Evolutionary conservation across 2,888 invertebrate species (phyloP).

Genomic region (Chalcosyrphus nemorum): DNA sequence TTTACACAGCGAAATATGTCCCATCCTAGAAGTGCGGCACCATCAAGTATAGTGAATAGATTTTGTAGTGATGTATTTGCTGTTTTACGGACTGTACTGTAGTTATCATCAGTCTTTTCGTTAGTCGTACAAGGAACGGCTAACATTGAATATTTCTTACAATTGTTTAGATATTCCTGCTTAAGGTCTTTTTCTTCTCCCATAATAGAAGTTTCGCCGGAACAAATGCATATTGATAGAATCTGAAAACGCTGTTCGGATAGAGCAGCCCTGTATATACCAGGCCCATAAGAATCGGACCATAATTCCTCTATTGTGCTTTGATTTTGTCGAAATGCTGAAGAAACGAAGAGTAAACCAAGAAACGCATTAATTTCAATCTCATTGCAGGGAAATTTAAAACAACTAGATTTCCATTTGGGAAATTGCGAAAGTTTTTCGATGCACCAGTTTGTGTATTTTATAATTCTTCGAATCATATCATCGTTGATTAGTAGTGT

Average conservation of each 20-base stretch:
- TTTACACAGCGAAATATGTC: not conserved
- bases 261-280: conserved; percentile 17
- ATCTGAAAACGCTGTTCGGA: conserved; percentile 2
- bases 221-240: not conserved
- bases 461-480: conserved; percentile 15
- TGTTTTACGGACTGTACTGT: conserved; percentile 30
- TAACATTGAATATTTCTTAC: not conserved
- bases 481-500: conserved; percentile 10
- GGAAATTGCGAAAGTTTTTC: not conserved
- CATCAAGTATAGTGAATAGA: conserved; percentile 26
- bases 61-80: not conserved
- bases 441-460: conserved; percentile 12
- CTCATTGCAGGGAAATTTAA: not conserved
- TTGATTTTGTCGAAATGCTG: conserved; percentile 17
- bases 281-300: conserved; percentile 33
- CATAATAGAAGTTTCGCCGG: not conserved
- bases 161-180: conserved; percentile 8
- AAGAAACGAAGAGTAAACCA: conserved; percentile 15
- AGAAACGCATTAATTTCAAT: conserved; percentile 19
- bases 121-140: not conserved
- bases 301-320: conserved; percentile 5
- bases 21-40: not conserved
- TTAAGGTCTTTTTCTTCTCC: not conserved
- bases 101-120: not conserved
- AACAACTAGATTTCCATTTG: not conserved